Evolutionary conservation across 1,140 invertebrate genomes (phyloP).

Genomic region (Euschistus heros): DNA sequence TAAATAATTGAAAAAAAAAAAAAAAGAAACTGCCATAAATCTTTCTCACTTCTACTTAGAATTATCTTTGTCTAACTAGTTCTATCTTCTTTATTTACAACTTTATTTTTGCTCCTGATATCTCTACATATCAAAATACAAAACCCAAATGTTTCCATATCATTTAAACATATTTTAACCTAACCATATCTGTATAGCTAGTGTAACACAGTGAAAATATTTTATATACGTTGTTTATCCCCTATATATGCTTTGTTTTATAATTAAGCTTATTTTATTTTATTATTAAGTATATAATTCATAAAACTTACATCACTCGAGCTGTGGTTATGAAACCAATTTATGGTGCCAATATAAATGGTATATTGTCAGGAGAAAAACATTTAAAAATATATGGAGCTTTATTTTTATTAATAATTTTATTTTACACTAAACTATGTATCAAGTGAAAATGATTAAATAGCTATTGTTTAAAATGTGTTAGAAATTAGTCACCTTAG

Average conservation of each 20-base stretch:
- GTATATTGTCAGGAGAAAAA: constrained; percentile 6
- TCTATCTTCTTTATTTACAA: background rate
- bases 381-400: constrained; percentile 6
- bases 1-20: constrained; percentile 11
- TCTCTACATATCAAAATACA: background rate
- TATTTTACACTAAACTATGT: constrained; percentile 12
- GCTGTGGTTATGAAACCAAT: constrained; percentile 14
- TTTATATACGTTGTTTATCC: background rate
- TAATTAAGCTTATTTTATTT: too few relatives aligned
- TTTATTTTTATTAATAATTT: constrained; percentile 16
- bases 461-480: constrained; percentile 16
- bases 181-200: background rate
- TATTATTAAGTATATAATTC: too few relatives aligned
- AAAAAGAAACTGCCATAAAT: constrained; percentile 13
- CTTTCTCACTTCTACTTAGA: constrained; percentile 6
- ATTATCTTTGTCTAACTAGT: background rate
- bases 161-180: background rate
- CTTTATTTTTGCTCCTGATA: background rate
- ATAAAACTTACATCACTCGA: constrained; percentile 9
- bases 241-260: too few relatives aligned
- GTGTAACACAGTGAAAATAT: background rate
- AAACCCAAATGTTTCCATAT: background rate
- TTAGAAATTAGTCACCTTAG: constrained; percentile 10
- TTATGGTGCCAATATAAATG: constrained; percentile 16
- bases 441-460: constrained; percentile 13